Base-by-base conservation (phyloP, 1,140 invertebrate species). In the Drosophila bipectinata region DNA sequence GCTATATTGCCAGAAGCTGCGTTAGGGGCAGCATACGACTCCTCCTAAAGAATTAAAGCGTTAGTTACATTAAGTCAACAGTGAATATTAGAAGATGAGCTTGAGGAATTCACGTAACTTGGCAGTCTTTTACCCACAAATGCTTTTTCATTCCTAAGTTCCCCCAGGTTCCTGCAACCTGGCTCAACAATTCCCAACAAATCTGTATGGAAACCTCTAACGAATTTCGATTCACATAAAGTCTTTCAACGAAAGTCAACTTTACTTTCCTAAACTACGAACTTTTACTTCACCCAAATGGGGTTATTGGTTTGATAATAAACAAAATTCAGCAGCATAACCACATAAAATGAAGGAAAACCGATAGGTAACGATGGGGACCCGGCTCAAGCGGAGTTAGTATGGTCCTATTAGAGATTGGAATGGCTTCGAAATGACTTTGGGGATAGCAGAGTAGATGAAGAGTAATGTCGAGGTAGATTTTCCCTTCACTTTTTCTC, bases 401-500 rank as follows among this genome's bases (percentile, higher is more conserved):
- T 6, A 8, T n/a, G 39, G 12, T 41, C 39, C 32, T 32, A 37
- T 4, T 12, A 37, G 12, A 37, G 34, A n/a, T 37, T 78, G 53
- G 58, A 74, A 73, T 77, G 82, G 87, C 77, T 81, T 75, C 10
- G 12, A 37, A 37, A 4, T 37, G 12, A 37, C 10, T 4, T 37
- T 37, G n/a, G 34, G 10, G 12, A n/a, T 37, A 12, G 34, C 12
- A 37, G 3, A 37, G 10, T 1, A 37, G 10, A 37, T 4, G 10
- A 12, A 6, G 51, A 61, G 49, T 63, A 69, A 69, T 79, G 76
- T 79, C 72, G 67, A 62, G 67, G 64, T 79, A 84, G 71, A 79
- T 71, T 77, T 84, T 80, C 73, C 68, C 81, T 68, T 68, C 72
- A 87, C 61, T 81, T 87, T 85, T 85, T 64, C 69, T 75, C 73